Conservation (phyloP, 64 coral and sea anemone species). For the Catalaphyllia jardinei region DNA sequence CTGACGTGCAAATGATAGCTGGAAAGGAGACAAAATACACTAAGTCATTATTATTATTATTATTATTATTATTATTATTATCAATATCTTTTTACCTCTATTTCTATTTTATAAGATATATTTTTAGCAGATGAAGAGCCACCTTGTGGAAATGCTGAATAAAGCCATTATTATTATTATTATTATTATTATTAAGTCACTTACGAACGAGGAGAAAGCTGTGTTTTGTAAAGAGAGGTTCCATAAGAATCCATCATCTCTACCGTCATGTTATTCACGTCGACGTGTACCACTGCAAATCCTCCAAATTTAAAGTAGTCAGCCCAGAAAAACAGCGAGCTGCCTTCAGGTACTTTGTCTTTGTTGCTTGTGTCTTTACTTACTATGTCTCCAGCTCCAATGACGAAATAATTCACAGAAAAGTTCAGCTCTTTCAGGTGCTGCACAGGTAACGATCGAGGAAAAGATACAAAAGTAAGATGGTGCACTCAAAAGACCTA, state of each 20-base stretch:
- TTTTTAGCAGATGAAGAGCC: no score
- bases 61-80: no score
- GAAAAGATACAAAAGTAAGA: no score
- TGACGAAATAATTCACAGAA: conserved; percentile 80
- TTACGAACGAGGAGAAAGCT: conserved; percentile 14
- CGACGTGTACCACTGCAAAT: conserved; percentile 61
- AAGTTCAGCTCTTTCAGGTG: conserved; percentile 79
- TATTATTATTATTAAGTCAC: no score
- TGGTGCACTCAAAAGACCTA: no score
- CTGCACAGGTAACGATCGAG: conserved; percentile 5
- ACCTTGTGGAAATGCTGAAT: no score
- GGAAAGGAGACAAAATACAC: no score
- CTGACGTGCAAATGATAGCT: no score
- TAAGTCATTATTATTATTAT: no score
- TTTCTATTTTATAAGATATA: no score
- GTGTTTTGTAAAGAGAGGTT: conserved; percentile 7
- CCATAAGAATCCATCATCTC: conserved; percentile 56
- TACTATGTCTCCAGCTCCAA: conserved; percentile 59
- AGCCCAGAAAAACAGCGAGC: conserved; percentile 79
- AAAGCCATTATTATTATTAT: no score
- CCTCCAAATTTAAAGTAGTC: conserved; percentile 53
- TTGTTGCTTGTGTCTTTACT: conserved; percentile 26
- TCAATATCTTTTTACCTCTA: no score
- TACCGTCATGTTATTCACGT: conserved; percentile 37
- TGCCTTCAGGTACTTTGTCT: conserved; percentile 42